phyloP scores from a whole-genome alignment of 2,113 vertebrate species.

The Rhinolophus sinicus region DNA sequence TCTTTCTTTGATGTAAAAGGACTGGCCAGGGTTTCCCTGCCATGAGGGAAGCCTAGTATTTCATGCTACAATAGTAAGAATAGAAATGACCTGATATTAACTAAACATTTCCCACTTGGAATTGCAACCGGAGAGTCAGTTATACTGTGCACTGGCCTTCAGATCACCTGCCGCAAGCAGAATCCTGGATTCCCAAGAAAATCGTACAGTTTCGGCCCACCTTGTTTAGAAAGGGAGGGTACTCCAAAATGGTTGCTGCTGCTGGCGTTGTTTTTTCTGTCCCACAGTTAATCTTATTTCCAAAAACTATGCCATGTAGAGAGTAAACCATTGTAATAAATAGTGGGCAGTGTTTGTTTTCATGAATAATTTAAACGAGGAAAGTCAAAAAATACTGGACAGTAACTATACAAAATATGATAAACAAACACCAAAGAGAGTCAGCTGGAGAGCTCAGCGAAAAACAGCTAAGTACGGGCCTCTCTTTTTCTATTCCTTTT shows the following conservation, averaged over 20 bases:
- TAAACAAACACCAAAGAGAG: not conserved
- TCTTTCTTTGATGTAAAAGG: not conserved
- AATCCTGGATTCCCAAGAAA: not conserved
- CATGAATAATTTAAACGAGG: constrained; percentile 28
- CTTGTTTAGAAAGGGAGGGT: not conserved
- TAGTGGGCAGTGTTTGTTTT: not conserved
- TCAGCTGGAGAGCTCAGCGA: not conserved
- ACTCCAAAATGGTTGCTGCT: not conserved
- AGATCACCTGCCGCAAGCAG: not conserved
- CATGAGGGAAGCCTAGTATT: not conserved
- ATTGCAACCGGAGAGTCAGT: not conserved
- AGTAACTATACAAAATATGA: not conserved
- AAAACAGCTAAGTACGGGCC: not conserved
- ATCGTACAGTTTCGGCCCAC: not conserved
- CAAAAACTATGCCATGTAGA: not conserved
- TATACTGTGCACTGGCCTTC: not conserved
- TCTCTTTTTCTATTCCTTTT: not conserved
- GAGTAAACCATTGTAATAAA: not conserved
- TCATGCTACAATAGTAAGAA: constrained; percentile 8
- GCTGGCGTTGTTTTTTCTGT: not conserved
- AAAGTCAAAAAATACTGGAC: not conserved
- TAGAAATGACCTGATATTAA: not conserved
- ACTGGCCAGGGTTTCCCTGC: not conserved
- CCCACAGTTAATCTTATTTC: constrained; percentile 4
- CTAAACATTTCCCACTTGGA: not conserved